Evolutionary conservation across 2,888 invertebrate species (phyloP), one percentile per base, ranked within the genome.

Genomic region (Tricholauxania praeusta): DNA sequence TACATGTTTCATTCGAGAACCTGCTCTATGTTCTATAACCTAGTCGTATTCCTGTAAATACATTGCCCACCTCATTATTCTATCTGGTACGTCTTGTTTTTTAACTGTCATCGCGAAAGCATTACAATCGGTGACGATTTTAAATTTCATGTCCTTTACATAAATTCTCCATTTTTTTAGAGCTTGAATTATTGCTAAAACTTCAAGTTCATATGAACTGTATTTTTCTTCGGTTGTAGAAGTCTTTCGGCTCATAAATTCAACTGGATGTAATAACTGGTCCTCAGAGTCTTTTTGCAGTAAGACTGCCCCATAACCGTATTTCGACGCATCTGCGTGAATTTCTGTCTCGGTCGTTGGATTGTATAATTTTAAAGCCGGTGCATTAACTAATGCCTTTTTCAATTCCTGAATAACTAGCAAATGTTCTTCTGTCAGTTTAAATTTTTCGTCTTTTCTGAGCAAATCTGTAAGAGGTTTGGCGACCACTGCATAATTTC

Each of bases 231-330:
- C 80, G 1, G 69, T 71, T 3, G 69, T 59, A 0, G 75, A 75
- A 7, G 81, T 81, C 65, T 78, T n/a, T 12, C 73, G 64, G 49
- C 80, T 81, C 66, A 76, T 75, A 53, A 75, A 81, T 69, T 79
- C 76, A 4, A 80, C 65, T 0, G 78, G 79, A 28, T 80, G 81
- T 47, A 79, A 72, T 10, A n/a, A 12, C 17, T 67, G 60, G 51
- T 79, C 75, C 14, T 79, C 78, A 4, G 39, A 47, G 71, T 75
- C 73, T 48, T 70, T n/a, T n/a, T n/a, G n/a, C n/a, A n/a, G n/a
- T n/a, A n/a, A n/a, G n/a, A n/a, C n/a, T n/a, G n/a, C n/a, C n/a
- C n/a, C n/a, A n/a, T n/a, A n/a, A n/a, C n/a, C n/a, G n/a, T n/a
- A n/a, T n/a, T n/a, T n/a, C n/a, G n/a, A n/a, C n/a, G n/a, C n/a